Evolutionary conservation across 2,113 vertebrate species (phyloP).

Genomic region (Phaetusa simplex): DNA sequence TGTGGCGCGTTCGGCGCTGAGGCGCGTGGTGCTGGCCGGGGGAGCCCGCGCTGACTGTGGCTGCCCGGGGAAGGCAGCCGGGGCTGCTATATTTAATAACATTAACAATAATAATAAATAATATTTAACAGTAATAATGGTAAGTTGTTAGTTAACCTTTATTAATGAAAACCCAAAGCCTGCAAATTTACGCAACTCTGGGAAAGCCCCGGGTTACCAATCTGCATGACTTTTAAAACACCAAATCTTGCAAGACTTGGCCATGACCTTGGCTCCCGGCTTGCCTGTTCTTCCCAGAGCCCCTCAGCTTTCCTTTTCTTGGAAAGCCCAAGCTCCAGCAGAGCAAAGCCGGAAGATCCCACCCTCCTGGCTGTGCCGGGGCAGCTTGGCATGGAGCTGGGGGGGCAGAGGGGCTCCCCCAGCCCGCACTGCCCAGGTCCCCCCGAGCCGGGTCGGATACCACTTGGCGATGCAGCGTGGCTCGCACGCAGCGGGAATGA

Average conservation of each 20-base stretch:
- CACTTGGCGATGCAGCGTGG: background rate
- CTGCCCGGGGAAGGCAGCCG: background rate
- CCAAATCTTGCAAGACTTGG: background rate
- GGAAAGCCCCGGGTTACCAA: background rate
- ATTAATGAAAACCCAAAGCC: background rate
- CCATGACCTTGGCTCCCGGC: background rate
- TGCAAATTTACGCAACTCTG: background rate
- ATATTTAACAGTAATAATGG: background rate
- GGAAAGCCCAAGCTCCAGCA: background rate
- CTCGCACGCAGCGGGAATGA: background rate
- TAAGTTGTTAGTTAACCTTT: background rate
- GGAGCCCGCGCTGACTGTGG: background rate
- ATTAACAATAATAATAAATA: background rate
- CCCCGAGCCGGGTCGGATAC: background rate
- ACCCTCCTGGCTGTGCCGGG: background rate
- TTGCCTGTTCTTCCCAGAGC: background rate
- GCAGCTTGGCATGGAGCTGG: background rate
- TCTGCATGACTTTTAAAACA: background rate
- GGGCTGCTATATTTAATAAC: background rate
- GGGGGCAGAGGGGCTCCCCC: background rate
- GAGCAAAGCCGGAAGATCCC: background rate
- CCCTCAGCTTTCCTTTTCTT: background rate
- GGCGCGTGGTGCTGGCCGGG: accelerated
- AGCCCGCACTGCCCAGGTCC: background rate
- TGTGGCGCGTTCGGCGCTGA: accelerated